A percentile compares a stretch with the other conserved stretches of the same genome.
Evolutionary conservation across 2,113 vertebrate genomes (phyloP).

Genomic region (Perccottus glenii): DNA sequence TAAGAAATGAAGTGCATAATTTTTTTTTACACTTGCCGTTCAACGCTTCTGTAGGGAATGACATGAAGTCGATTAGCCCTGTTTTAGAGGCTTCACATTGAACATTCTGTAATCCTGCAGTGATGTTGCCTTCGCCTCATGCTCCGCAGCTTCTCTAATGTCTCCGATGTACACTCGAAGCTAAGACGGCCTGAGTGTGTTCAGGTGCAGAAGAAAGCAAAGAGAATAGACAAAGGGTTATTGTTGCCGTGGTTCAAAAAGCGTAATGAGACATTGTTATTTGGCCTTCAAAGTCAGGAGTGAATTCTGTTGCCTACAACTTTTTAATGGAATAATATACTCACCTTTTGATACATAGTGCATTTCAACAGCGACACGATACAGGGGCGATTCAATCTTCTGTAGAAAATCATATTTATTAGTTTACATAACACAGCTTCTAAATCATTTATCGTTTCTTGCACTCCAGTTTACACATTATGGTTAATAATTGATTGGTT

Average conservation of each 20-base stretch:
- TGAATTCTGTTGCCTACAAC: neutral
- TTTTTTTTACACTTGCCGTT: neutral
- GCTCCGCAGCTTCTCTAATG: constrained; percentile 19
- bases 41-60: too few relatives aligned
- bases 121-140: constrained; percentile 2
- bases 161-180: constrained; percentile 1
- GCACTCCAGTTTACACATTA: constrained; percentile 36
- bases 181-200: neutral
- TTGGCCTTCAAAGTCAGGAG: constrained; percentile 1
- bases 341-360: constrained; percentile 2
- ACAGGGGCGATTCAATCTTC: constrained; percentile 4
- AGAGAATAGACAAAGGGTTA: constrained; percentile 4
- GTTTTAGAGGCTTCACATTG: neutral
- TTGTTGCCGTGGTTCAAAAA: constrained; percentile 6
- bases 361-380: neutral
- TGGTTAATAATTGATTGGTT: constrained; percentile 47
- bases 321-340: constrained; percentile 4
- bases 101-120: constrained; percentile 15
- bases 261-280: constrained; percentile 6
- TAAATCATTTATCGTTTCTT: constrained; percentile 11
- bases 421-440: neutral
- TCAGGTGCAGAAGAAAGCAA: constrained; percentile 7
- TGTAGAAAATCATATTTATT: constrained; percentile 4
- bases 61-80: neutral
- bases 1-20: neutral